A percentile compares a stretch with the other conserved stretches of the same genome.
These are phyloP conservation scores for Thermophis baileyi DNA, from an alignment of 2,113 vertebrate genomes.

Conservation along the genomic window DNA sequence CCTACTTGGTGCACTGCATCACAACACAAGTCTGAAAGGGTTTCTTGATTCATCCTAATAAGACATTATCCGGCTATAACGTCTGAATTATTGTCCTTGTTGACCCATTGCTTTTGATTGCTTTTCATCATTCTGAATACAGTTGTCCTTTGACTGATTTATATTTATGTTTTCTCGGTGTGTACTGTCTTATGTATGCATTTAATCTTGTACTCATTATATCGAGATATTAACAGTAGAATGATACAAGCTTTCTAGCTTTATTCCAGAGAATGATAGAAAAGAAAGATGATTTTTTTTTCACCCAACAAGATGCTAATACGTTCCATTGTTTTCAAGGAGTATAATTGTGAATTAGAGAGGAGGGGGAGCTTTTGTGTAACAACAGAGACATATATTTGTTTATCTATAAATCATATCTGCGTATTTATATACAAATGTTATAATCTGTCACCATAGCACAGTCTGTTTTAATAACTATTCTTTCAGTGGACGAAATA, in stretches of 20 bases:
- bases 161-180: neutral
- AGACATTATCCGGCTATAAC: neutral
- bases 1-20: neutral
- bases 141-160: neutral
- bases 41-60: neutral
- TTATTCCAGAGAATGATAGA: accelerated
- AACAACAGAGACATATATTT: neutral
- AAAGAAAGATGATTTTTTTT: neutral
- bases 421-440: neutral
- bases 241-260: neutral
- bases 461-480: neutral
- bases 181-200: neutral
- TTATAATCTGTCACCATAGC: neutral
- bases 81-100: neutral
- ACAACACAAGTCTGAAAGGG: neutral
- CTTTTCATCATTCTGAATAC: neutral
- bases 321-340: neutral
- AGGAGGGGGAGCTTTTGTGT: neutral
- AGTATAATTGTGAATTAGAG: neutral
- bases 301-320: neutral
- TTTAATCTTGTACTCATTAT: neutral
- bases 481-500: neutral
- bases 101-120: neutral
- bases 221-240: neutral
- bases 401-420: neutral